Base-by-base conservation (phyloP, 2,888 invertebrate species). In the Pterostichus niger region DNA sequence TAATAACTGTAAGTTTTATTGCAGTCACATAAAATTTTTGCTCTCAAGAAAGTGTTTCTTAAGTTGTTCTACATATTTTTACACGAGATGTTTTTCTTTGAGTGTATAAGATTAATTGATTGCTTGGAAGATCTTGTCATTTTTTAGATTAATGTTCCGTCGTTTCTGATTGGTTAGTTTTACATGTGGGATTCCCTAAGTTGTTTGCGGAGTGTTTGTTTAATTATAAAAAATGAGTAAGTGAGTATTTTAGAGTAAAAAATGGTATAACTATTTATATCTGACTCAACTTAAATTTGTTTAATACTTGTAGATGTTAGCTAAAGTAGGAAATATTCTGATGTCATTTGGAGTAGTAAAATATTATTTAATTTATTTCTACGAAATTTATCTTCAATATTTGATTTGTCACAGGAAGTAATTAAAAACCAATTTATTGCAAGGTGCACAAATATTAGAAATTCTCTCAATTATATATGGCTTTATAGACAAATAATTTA, bases 171-270 rank as follows among this genome's bases (percentile, higher is more conserved):
- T 49, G 11, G 49, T n/a, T n/a, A n/a, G 13, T 9, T n/a, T 49
- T 13, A 64, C 7, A 64, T 35, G 64, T 64, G 64, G 64, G 64
- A 64, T 31, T 64, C 35, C 64, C 64, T 64, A 49, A 49, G 11
- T 49, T 13, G 11, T 11, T n/a, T 49, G 49, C 5, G 1, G 40
- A 40, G 40, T 40, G 40, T 40, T 40, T 40, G 40, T 40, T 40
- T 40, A 64, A 64, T 64, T 64, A 64, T 31, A 64, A 64, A 64
- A 64, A 64, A 35, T 64, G 64, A 64, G 64, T 64, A 64, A 64
- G 64, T 64, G 31, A 64, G 64, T 33, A 64, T 64, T 64, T 64
- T 64, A 9, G 64, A 35, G 59, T 64, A 64, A 64, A 64, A 31
- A 49, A 49, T n/a, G 49, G 40, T 40, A 40, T 40, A 40, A 40